phyloP scores from a whole-genome alignment of 1,140 invertebrate species.

The Camponotus floridanus region DNA sequence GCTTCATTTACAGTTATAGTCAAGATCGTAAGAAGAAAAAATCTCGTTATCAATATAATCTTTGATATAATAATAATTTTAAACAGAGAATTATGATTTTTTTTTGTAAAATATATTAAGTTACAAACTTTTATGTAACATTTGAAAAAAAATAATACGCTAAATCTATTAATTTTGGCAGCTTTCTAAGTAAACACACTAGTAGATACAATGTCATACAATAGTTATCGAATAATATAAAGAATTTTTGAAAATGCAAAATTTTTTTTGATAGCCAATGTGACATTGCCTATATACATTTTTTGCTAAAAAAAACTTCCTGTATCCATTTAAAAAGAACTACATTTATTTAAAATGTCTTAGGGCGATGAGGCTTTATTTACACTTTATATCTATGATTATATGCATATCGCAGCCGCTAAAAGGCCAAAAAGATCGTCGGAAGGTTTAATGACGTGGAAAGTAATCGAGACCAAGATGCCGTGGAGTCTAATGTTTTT shows the following conservation, averaged over 20 bases:
- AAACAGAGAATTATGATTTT: too few species aligned
- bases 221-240: background rate
- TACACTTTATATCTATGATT: background rate
- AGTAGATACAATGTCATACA: too few species aligned
- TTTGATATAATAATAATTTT: too few species aligned
- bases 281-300: too few species aligned
- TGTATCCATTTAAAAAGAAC: background rate
- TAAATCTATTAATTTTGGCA: too few species aligned
- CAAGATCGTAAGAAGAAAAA: conserved; percentile 74
- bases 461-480: conserved; percentile 90
- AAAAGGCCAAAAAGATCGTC: conserved; percentile 87
- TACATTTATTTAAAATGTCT: background rate
- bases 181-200: too few species aligned
- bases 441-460: conserved; percentile 91
- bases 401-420: conserved; percentile 32
- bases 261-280: too few species aligned
- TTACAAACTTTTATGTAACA: too few species aligned
- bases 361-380: background rate
- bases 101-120: too few species aligned
- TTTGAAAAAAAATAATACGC: too few species aligned
- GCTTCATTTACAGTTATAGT: conserved; percentile 88
- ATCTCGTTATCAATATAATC: background rate
- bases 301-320: too few species aligned
- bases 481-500: conserved; percentile 92
- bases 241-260: background rate